These are phyloP conservation scores for Agrotis segetum DNA, from an alignment of 2,888 invertebrate species.

Conservation along the genomic window DNA sequence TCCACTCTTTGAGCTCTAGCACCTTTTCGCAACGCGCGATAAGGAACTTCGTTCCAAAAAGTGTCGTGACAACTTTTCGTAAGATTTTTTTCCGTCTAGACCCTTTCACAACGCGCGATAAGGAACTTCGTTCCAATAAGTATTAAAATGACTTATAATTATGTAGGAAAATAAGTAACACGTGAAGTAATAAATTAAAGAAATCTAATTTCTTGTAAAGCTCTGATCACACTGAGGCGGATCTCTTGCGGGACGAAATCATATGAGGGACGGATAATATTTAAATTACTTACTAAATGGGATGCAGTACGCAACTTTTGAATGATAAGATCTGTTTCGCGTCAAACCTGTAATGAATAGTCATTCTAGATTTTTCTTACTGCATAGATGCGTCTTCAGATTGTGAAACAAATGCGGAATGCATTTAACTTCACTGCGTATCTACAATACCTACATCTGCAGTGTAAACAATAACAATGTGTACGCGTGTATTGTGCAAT, in stretches of 20 bases:
- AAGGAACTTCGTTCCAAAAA: too few relatives aligned
- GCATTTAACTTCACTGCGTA: not conserved
- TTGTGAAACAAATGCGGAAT: not conserved
- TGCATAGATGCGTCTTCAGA: not conserved
- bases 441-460: not conserved
- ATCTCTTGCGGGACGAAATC: not conserved
- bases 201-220: not conserved
- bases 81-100: too few relatives aligned
- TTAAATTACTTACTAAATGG: too few relatives aligned
- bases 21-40: too few relatives aligned
- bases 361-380: not conserved
- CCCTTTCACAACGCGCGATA: too few relatives aligned
- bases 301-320: not conserved
- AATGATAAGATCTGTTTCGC: not conserved
- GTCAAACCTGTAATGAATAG: not conserved
- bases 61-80: too few relatives aligned
- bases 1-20: too few relatives aligned
- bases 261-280: not conserved
- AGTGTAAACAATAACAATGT: constrained; percentile 12
- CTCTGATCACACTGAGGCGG: not conserved
- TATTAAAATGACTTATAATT: not conserved
- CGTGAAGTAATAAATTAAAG: not conserved
- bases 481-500: constrained; percentile 18
- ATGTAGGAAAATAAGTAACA: not conserved
- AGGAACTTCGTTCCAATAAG: too few relatives aligned